Percentiles rank a stretch among this genome's conserved stretches.
Conservation (phyloP, 1,140 invertebrate species). For the Bombus terrestris region DNA sequence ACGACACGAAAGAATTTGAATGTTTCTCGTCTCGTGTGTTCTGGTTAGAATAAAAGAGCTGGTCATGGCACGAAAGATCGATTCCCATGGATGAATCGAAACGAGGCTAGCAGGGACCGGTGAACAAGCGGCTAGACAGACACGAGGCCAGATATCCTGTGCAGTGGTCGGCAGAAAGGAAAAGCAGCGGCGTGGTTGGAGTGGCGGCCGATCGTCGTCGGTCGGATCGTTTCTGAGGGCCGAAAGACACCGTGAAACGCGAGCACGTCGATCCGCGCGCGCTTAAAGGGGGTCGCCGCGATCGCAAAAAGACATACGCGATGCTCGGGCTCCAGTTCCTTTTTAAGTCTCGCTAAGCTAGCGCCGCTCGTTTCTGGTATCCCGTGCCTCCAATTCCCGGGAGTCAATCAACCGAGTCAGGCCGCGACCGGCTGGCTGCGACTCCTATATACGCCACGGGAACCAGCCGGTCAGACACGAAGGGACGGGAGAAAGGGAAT, state of each 20-base stretch:
- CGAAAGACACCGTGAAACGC: constrained; percentile 49
- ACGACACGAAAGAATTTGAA: not conserved
- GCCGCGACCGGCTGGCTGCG: constrained; percentile 44
- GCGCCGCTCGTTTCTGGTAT: constrained; percentile 63
- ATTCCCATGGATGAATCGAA: constrained; percentile 30
- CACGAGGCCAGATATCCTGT: not conserved
- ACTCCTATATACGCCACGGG: constrained; percentile 40
- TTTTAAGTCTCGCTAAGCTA: constrained; percentile 70
- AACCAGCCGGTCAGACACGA: constrained; percentile 28
- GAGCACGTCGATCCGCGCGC: constrained; percentile 50
- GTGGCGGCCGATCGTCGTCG: not conserved
- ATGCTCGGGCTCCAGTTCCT: constrained; percentile 47
- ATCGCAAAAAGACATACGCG: constrained; percentile 52
- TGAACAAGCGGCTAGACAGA: too few species aligned
- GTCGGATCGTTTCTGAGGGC: constrained; percentile 48
- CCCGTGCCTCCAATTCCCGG: constrained; percentile 52
- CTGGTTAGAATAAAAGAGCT: not conserved
- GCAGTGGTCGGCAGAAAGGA: not conserved
- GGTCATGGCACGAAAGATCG: not conserved
- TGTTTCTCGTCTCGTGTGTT: too few species aligned
- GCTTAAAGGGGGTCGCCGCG: constrained; percentile 49
- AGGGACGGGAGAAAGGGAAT: constrained; percentile 47
- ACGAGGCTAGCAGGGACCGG: not conserved
- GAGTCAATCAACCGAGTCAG: constrained; percentile 59
- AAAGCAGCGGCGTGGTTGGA: constrained; percentile 2